phyloP scores from a whole-genome alignment of 2,888 invertebrate genomes.

The Epirrhoe tristata region DNA sequence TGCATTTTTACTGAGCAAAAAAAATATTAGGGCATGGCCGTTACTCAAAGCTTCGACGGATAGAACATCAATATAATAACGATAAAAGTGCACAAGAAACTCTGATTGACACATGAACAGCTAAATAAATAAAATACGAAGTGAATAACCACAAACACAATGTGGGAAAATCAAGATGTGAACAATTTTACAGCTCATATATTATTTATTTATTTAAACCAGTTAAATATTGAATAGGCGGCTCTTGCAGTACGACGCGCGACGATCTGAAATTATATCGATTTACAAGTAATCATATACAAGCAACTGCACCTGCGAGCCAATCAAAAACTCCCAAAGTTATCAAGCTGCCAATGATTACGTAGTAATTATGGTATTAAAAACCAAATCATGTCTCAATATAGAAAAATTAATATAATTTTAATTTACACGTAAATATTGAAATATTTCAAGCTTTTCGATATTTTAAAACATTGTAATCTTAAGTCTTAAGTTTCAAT shows the following conservation, averaged over 20 bases:
- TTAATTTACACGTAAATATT: neutral
- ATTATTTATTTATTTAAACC: no score
- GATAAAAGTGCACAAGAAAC: no score
- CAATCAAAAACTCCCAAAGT: neutral
- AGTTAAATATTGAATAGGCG: neutral
- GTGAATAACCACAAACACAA: neutral
- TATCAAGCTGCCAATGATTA: neutral
- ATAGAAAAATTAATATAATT: neutral
- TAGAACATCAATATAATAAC: no score
- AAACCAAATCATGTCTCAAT: neutral
- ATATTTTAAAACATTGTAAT: neutral
- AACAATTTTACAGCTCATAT: neutral
- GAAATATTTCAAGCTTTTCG: neutral
- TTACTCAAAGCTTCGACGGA: no score
- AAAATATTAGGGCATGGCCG: no score
- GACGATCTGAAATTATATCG: conserved; percentile 15
- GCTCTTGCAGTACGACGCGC: conserved; percentile 5
- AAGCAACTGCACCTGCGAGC: neutral
- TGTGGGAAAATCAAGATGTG: neutral
- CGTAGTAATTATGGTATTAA: neutral
- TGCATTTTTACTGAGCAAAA: no score
- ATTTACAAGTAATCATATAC: conserved; percentile 7
- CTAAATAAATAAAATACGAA: neutral
- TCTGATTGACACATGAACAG: no score
- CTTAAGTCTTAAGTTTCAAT: no score